A percentile compares a stretch with the other conserved stretches of the same genome.
phyloP scores from a whole-genome alignment of 2,888 invertebrate species.

The Xanthia togata region DNA sequence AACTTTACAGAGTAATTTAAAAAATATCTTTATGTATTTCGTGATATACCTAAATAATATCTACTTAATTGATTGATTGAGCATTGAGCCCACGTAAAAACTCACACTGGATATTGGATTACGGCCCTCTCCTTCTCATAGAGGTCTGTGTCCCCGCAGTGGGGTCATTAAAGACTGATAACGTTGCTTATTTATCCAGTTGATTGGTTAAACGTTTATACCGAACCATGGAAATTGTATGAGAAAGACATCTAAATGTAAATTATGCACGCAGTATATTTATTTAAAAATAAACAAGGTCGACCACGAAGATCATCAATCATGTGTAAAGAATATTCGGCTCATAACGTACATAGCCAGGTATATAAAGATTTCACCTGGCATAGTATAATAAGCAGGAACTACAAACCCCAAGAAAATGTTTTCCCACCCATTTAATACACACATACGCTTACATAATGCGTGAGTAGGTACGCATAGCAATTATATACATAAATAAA shows the following conservation, averaged over 20 bases:
- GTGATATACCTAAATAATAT: no score
- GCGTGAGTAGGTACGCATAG: conserved; percentile 73
- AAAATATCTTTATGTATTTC: background rate
- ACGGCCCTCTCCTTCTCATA: background rate
- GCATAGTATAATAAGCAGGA: background rate
- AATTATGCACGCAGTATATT: background rate
- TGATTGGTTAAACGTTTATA: background rate
- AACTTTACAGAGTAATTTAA: background rate
- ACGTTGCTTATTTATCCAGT: background rate
- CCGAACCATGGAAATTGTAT: background rate
- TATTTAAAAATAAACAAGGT: background rate
- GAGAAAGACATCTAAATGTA: background rate
- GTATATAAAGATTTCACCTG: background rate
- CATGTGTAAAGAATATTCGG: background rate
- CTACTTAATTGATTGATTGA: no score
- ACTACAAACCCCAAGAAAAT: background rate
- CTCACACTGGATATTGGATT: background rate
- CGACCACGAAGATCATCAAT: background rate
- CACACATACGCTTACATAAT: conserved; percentile 48
- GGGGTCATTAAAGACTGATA: no score
- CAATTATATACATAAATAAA: conserved; percentile 65
- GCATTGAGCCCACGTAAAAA: background rate
- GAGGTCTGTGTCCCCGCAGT: background rate
- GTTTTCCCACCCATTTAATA: conserved; percentile 43
- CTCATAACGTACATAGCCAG: background rate